A percentile compares a stretch with the other conserved stretches of the same genome.
These are phyloP conservation scores for Xestia rhomboidea DNA, from an alignment of 2,888 invertebrate species.

Conservation along the genomic window DNA sequence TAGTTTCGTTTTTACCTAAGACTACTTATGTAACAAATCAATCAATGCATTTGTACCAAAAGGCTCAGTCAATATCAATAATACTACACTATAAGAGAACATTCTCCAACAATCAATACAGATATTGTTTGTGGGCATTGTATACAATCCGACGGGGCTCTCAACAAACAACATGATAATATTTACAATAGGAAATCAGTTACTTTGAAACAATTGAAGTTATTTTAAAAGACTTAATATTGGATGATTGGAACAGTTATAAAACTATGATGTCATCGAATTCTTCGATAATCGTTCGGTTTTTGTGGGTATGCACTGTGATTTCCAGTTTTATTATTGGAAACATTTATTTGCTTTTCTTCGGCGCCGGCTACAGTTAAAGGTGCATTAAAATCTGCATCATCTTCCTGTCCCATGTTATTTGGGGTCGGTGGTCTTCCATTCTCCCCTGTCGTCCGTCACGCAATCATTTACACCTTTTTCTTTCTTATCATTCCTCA, in stretches of 20 bases:
- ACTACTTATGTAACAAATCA: slow-evolving; percentile 64
- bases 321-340: slow-evolving; percentile 50
- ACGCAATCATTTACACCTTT: no score
- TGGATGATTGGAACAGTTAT: slow-evolving; percentile 62
- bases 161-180: slow-evolving; percentile 76
- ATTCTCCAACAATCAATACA: slow-evolving; percentile 75
- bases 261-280: slow-evolving; percentile 72
- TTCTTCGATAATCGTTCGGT: slow-evolving; percentile 62
- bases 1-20: slow-evolving; percentile 45
- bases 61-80: slow-evolving; percentile 61
- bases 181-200: slow-evolving; percentile 76
- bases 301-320: slow-evolving; percentile 50
- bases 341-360: slow-evolving; percentile 59
- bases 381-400: slow-evolving; percentile 30
- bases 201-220: slow-evolving; percentile 68
- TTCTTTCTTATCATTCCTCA: no score
- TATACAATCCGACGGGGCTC: slow-evolving; percentile 71
- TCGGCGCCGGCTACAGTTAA: slow-evolving; percentile 2
- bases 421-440: no score
- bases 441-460: no score
- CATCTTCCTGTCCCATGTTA: no score
- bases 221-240: slow-evolving; percentile 70
- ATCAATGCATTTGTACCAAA: slow-evolving; percentile 56
- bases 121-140: slow-evolving; percentile 77
- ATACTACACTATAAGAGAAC: slow-evolving; percentile 62